Base-by-base conservation (phyloP, 2,888 invertebrate species). In the Aspidapion aeneum region DNA sequence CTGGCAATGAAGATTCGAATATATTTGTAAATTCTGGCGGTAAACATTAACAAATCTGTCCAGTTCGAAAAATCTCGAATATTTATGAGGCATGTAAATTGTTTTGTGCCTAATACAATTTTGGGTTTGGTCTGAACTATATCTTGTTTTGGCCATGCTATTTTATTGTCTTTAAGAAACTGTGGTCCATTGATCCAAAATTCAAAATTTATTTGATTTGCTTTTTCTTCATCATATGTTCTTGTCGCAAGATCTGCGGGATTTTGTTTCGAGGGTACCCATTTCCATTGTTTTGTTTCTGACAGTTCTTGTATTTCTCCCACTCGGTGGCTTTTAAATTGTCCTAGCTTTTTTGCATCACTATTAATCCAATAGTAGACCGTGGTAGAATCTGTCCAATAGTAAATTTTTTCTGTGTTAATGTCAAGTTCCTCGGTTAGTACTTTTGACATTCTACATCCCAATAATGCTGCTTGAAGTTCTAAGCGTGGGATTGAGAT, bases 381-480 rank as follows among this genome's bases (percentile, higher is more conserved):
- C 1, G 68, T 70, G 61, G 64, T 71, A 1, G 72, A 75, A 50
- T 75, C 72, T 1, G 70, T 63, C 74, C 73, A 74, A 57, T 68
- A 72, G 21, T 63, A 55, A 0, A 17, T 62, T 2, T 57, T 12
- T n/a, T 59, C 49, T n/a, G 70, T 64, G 1, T 52, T 21, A 18
- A 71, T 60, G 63, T 63, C n/a, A 60, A 67, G 35, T 61, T 61
- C 61, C n/a, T 12, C 1, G 61, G 52, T 49, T 65, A 69, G 55
- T 60, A 63, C 20, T 70, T 62, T 18, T 64, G 63, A 3, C 52
- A 61, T 1, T 48, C 63, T 9, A 35, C 35, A 7, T 35, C 35
- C 35, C 3, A 35, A 12, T 35, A 12, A 12, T 12, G 55, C 57
- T 63, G 71, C 71, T 2, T 67, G 60, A 1, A 73, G 60, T 63